Conservation (phyloP, 2,888 invertebrate genomes). For the Cheilosia grossa region DNA sequence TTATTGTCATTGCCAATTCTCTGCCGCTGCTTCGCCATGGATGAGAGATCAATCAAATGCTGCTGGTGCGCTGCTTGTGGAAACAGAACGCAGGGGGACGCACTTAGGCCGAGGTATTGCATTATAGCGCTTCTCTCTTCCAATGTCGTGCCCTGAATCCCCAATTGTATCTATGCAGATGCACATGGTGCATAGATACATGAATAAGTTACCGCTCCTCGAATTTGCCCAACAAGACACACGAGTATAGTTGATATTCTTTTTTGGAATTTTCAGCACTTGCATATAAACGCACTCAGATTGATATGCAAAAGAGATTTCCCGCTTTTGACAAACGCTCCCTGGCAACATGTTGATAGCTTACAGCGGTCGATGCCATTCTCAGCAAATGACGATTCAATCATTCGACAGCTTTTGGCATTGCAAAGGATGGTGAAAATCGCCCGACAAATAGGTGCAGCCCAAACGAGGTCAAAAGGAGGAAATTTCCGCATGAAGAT, state of each 20-base stretch:
- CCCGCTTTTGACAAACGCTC: conserved; percentile 56
- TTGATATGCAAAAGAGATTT: conserved; percentile 44
- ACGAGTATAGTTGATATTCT: conserved; percentile 23
- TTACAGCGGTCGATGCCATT: conserved; percentile 1
- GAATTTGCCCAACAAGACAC: conserved; percentile 43
- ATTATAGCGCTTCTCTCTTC: conserved; percentile 59
- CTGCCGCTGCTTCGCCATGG: conserved; percentile 65
- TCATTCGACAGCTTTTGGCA: conserved; percentile 37
- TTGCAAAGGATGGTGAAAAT: conserved; percentile 9
- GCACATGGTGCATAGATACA: conserved; percentile 50
- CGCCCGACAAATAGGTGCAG: conserved; percentile 61
- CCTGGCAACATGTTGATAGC: conserved; percentile 68
- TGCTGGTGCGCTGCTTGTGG: conserved; percentile 12
- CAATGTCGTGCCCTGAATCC: conserved; percentile 74
- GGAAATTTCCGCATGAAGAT: conserved; percentile 36
- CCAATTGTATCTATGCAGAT: conserved; percentile 53
- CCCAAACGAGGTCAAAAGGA: conserved; percentile 54
- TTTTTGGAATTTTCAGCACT: conserved; percentile 40
- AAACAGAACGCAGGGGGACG: conserved; percentile 5
- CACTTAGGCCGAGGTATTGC: conserved; percentile 14
- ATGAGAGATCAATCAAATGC: conserved; percentile 72
- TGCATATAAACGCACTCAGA: conserved; percentile 6
- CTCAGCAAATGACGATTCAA: conserved; percentile 57
- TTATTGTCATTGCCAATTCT: conserved; percentile 75
- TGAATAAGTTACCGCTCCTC: conserved; percentile 65